Evolutionary conservation across 2,888 invertebrate species (phyloP).

Genomic region (Napeogenes inachia): DNA sequence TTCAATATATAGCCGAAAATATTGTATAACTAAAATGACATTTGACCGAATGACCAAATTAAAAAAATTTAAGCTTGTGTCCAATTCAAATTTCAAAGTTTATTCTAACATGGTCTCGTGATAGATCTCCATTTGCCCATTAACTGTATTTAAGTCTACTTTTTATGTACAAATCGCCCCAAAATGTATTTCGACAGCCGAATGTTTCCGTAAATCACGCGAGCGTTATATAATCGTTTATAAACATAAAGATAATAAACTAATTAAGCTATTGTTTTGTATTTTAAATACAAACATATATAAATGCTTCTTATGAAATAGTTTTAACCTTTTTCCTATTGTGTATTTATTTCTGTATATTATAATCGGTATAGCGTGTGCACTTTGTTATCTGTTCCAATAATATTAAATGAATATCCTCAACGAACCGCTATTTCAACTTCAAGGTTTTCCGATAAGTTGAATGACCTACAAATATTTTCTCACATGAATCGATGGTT

Average conservation of each 20-base stretch:
- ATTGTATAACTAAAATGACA: too few species aligned
- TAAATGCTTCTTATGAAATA: too few species aligned
- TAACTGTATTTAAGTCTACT: constrained; percentile 7
- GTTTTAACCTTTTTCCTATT: not conserved
- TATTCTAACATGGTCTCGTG: constrained; percentile 14
- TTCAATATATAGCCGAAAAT: too few species aligned
- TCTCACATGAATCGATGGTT: constrained; percentile 17
- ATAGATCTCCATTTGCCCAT: constrained; percentile 18
- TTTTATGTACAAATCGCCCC: not conserved
- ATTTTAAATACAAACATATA: too few species aligned
- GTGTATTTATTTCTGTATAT: not conserved
- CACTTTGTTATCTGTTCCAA: too few species aligned
- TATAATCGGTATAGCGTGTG: not conserved
- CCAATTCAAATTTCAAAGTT: too few species aligned
- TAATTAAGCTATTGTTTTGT: not conserved
- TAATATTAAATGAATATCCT: too few species aligned
- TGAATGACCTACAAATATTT: constrained; percentile 16
- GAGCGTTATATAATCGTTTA: constrained; percentile 20
- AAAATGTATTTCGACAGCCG: constrained; percentile 13
- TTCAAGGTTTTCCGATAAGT: constrained; percentile 4
- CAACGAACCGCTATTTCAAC: too few species aligned
- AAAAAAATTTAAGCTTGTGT: too few species aligned
- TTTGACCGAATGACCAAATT: too few species aligned
- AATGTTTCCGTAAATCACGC: constrained; percentile 22
- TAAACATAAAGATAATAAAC: not conserved